A percentile compares a stretch with the other conserved stretches of the same genome.
Evolutionary conservation across 2,113 vertebrate species (phyloP).

Genomic region (Eulacestoma nigropectus): DNA sequence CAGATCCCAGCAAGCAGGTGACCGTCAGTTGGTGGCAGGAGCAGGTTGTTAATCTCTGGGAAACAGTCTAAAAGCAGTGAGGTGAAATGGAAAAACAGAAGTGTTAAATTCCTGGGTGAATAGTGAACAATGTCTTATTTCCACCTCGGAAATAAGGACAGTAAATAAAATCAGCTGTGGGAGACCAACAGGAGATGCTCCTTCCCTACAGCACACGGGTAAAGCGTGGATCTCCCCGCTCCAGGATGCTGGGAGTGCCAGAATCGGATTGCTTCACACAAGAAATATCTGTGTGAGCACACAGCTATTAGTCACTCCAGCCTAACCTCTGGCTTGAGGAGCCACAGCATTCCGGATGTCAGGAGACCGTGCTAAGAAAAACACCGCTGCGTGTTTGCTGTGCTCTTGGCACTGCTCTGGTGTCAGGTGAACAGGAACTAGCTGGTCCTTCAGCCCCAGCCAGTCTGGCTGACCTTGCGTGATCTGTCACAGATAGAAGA

Average conservation of each 20-base stretch:
- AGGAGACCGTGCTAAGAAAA: neutral
- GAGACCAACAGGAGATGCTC: neutral
- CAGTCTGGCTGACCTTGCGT: accelerated
- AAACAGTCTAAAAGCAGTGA: neutral
- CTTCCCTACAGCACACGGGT: neutral
- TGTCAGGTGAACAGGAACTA: neutral
- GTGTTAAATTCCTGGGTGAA: neutral
- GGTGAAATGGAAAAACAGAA: neutral
- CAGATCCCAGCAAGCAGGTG: neutral
- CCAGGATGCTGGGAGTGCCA: neutral
- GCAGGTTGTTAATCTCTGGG: neutral
- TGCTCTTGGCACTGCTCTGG: neutral
- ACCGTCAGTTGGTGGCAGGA: neutral
- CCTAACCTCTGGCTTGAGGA: neutral
- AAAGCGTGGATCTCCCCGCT: neutral
- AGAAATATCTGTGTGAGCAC: neutral
- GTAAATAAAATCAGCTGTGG: neutral
- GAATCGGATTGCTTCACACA: neutral
- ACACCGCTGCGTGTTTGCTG: neutral
- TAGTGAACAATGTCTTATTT: neutral
- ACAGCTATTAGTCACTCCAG: neutral
- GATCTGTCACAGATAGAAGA: neutral
- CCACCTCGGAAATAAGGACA: neutral
- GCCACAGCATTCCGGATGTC: accelerated
- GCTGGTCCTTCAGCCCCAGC: neutral